Percentiles rank a stretch among this genome's conserved stretches.
Conservation (phyloP, 2,113 vertebrate species). For the Coreoperca whiteheadi region DNA sequence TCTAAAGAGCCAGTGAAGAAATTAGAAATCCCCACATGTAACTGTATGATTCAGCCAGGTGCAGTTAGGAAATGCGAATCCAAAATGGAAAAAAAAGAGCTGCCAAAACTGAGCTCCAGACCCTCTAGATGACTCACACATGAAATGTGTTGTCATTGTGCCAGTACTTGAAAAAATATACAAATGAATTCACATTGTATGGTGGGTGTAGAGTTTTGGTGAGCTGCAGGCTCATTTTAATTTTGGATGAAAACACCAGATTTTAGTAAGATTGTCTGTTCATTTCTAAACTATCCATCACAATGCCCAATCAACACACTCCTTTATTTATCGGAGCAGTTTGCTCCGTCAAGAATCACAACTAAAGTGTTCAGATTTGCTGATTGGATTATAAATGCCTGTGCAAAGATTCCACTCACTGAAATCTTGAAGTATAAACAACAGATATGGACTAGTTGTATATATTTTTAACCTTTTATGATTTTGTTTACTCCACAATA, state of each 20-base stretch:
- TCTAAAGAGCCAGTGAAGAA: constrained; percentile 12
- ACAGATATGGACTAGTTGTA: neutral
- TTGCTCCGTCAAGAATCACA: neutral
- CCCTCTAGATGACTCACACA: constrained; percentile 5
- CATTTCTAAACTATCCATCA: constrained; percentile 8
- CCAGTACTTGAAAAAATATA: constrained; percentile 5
- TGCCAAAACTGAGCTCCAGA: constrained; percentile 21
- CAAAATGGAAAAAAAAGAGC: constrained; percentile 6
- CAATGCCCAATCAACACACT: constrained; percentile 12
- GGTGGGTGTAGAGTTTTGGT: constrained; percentile 10
- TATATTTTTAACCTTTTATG: constrained; percentile 9
- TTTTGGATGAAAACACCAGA: constrained; percentile 8
- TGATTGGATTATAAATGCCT: constrained; percentile 17
- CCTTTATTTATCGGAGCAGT: constrained; percentile 18
- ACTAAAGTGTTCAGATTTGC: neutral
- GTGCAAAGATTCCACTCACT: neutral
- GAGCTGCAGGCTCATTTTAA: neutral
- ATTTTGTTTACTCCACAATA: too few species aligned
- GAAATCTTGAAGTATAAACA: neutral
- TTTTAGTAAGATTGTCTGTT: neutral
- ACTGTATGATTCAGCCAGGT: constrained; percentile 24
- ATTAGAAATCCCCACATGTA: neutral
- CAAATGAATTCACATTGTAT: constrained; percentile 21
- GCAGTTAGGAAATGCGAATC: constrained; percentile 12
- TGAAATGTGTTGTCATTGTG: neutral